Percentiles rank a stretch among this genome's conserved stretches.
These are phyloP conservation scores for Rhegmatorhina hoffmannsi DNA, from an alignment of 2,113 vertebrate species.

Conservation along the genomic window DNA sequence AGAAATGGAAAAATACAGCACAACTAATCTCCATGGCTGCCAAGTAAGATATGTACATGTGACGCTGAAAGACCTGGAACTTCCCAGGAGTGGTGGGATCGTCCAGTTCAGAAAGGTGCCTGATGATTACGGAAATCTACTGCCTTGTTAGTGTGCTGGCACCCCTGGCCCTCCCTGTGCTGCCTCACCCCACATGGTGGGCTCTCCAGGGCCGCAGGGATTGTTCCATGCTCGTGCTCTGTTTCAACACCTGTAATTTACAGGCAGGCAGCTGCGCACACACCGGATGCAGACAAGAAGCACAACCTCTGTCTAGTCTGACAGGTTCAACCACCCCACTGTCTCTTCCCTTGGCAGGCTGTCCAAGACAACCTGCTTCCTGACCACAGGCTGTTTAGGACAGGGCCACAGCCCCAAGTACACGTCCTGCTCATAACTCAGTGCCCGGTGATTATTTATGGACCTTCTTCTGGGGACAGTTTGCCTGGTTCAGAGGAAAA, in stretches of 20 bases:
- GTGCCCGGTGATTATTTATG: neutral
- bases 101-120: neutral
- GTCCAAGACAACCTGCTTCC: neutral
- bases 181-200: neutral
- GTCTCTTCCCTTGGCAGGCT: accelerated
- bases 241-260: neutral
- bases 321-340: neutral
- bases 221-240: neutral
- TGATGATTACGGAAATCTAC: neutral
- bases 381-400: neutral
- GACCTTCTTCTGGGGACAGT: neutral
- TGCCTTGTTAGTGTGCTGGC: neutral
- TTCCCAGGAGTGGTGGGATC: neutral
- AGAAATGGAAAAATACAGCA: conserved; percentile 58
- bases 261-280: neutral
- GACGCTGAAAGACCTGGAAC: neutral
- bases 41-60: conserved; percentile 5
- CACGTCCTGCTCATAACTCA: neutral
- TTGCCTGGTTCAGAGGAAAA: conserved; percentile 20
- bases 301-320: neutral
- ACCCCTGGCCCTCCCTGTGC: neutral
- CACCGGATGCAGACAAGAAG: neutral
- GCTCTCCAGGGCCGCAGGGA: neutral
- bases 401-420: neutral
- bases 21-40: neutral